Evolutionary conservation across 2,888 invertebrate species (phyloP).

Genomic region (Apodemia zela): DNA sequence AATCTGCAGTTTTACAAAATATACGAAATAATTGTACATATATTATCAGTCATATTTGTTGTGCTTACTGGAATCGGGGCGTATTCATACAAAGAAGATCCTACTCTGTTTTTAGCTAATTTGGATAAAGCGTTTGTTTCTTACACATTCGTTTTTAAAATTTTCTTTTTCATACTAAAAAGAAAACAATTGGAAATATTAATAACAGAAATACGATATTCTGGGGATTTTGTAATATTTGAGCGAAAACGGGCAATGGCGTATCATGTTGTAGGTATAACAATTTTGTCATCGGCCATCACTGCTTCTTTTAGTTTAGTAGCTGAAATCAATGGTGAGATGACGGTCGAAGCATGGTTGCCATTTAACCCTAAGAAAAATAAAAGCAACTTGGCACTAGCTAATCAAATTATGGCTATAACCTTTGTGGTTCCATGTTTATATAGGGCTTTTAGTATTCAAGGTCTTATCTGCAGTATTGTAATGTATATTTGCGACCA

Average conservation of each 20-base stretch:
- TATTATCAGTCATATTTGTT: constrained; percentile 42
- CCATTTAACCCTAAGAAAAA: constrained; percentile 55
- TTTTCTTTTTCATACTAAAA: constrained; percentile 45
- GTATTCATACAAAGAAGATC: constrained; percentile 41
- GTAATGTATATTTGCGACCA: constrained; percentile 64
- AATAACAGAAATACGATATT: constrained; percentile 48
- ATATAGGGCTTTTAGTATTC: constrained; percentile 53
- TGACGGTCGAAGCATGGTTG: constrained; percentile 59
- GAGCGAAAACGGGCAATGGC: constrained; percentile 47
- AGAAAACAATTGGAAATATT: constrained; percentile 44
- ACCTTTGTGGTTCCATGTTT: constrained; percentile 44
- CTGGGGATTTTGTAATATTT: constrained; percentile 50
- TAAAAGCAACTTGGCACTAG: constrained; percentile 42
- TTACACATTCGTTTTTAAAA: constrained; percentile 55
- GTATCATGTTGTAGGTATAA: constrained; percentile 40
- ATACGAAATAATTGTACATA: constrained; percentile 44
- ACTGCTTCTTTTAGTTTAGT: constrained; percentile 42
- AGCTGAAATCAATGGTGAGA: constrained; percentile 46
- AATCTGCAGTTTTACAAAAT: constrained; percentile 43
- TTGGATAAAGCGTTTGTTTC: constrained; percentile 52
- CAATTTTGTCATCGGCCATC: constrained; percentile 37
- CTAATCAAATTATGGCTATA: constrained; percentile 43
- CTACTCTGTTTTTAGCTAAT: constrained; percentile 44
- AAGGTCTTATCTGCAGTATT: constrained; percentile 59
- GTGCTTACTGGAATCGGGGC: constrained; percentile 47